Conservation (phyloP, 2,113 vertebrate genomes). For the Fukomys damarensis region DNA sequence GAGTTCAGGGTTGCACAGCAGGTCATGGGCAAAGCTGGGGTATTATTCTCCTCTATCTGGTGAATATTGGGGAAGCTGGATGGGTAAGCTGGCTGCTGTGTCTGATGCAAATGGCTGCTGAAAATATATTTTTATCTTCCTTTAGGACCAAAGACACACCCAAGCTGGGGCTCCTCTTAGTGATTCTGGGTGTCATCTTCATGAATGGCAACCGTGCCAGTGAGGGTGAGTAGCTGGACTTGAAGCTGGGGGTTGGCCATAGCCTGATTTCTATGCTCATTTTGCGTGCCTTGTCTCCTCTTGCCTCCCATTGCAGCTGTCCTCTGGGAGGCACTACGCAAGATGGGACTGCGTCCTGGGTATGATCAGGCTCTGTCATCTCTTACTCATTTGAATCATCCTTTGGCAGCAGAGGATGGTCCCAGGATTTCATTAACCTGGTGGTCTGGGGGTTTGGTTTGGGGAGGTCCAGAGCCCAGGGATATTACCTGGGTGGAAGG, state of each 20-base stretch:
- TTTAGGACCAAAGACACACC: constrained; percentile 85
- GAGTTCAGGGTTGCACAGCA: constrained; percentile 16
- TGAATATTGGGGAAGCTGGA: constrained; percentile 18
- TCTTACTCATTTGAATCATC: constrained; percentile 53
- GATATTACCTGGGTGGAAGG: constrained; percentile 38
- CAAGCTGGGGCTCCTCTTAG: constrained; percentile 91
- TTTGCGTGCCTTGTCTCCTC: constrained; percentile 49
- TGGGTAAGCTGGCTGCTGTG: not conserved
- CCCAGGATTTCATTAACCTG: constrained; percentile 55
- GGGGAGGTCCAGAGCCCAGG: constrained; percentile 41
- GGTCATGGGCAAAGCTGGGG: not conserved
- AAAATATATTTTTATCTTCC: not conserved
- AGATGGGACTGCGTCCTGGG: constrained; percentile 85
- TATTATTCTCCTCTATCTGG: not conserved
- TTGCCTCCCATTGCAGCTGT: constrained; percentile 78
- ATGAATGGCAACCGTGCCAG: constrained; percentile 94
- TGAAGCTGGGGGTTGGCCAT: not conserved
- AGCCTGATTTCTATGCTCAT: not conserved
- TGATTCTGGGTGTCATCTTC: constrained; percentile 93
- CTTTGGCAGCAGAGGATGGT: constrained; percentile 65
- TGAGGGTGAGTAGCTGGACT: constrained; percentile 86
- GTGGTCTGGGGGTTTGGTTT: constrained; percentile 20
- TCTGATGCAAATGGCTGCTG: constrained; percentile 36
- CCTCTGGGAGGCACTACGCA: constrained; percentile 87
- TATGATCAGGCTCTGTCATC: constrained; percentile 75